Evolutionary conservation across 2,113 vertebrate genomes (phyloP), one percentile per base, ranked within the genome.

Genomic region (Dicerorhinus sumatrensis): DNA sequence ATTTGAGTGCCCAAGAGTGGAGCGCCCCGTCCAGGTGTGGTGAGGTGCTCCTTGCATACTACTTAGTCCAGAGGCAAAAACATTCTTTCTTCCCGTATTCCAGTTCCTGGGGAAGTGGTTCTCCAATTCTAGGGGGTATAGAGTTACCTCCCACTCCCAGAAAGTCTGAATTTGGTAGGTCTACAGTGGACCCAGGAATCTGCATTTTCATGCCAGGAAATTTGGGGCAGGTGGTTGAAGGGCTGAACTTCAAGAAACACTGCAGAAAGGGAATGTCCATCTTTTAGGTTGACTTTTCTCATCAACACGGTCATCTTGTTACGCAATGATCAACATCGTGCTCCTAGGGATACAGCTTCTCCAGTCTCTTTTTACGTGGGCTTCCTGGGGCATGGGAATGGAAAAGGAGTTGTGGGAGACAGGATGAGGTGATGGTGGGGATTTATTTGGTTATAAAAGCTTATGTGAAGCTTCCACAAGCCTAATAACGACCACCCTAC

Each of bases 161-260:
- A 89, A 42, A 58, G 23, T 25, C 25, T 42, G 20, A 72, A n/a
- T 42, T 48, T 12, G 6, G 8, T 72, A 51, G 63, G 12, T 29
- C 67, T 86, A 6, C 9, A 1, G 6, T 67, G 33, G 31, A 48
- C 62, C 36, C 62, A 60, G 79, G n/a, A 33, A 25, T 56, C 51
- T 65, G 12, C 36, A 54, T 33, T 63, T 89, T 77, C 85, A 36
- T 56, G 31, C 25, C 21, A 84, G 81, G 56, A 70, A 62, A 60
- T 56, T 46, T 39, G 20, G n/a, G 21, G 13, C 42, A 46, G 8
- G 20, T 29, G 33, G 18, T 25, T 82, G 39, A 62, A 92, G 10
- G 46, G 56, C 54, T 39, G 48, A 39, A 18, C 46, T 90, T 56
- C 48, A 80, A 95, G 56, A 97, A 82, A 54, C 79, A n/a, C 1